These are phyloP conservation scores for Theropithecus gelada DNA, from an alignment of 2,113 vertebrate genomes.

Conservation along the genomic window DNA sequence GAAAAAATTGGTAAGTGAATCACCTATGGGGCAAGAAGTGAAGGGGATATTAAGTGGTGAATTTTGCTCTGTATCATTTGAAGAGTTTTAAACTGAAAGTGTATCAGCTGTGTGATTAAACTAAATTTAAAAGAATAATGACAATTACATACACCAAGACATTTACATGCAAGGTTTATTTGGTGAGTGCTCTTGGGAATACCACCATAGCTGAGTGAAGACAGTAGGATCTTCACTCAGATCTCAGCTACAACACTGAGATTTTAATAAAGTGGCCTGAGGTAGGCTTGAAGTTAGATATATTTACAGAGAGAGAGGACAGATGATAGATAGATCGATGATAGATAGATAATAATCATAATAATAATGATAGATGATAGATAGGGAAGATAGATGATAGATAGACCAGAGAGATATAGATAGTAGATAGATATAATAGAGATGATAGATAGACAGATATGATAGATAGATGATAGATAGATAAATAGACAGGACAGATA, in stretches of 20 bases:
- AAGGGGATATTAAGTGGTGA: not conserved
- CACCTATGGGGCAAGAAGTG: not conserved
- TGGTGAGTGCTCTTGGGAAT: too few species aligned
- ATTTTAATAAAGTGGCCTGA: not conserved
- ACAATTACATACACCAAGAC: not conserved
- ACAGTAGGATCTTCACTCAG: too few species aligned
- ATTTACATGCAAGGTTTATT: not conserved
- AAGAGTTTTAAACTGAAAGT: not conserved
- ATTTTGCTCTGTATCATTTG: not conserved
- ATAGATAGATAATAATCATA: too few species aligned
- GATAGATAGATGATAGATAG: too few species aligned
- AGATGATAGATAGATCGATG: too few species aligned
- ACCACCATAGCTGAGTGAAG: too few species aligned
- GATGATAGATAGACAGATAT: too few species aligned
- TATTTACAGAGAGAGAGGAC: not conserved
- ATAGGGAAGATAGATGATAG: too few species aligned
- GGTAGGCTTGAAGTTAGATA: not conserved
- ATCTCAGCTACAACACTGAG: not conserved
- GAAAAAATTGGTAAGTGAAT: not conserved
- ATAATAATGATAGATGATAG: too few species aligned
- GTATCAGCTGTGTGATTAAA: not conserved
- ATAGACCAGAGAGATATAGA: too few species aligned
- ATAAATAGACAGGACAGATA: too few species aligned
- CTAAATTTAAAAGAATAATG: not conserved
- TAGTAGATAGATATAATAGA: too few species aligned